These are phyloP conservation scores for Aphrophora alni DNA, from an alignment of 2,888 invertebrate genomes.

Conservation along the genomic window DNA sequence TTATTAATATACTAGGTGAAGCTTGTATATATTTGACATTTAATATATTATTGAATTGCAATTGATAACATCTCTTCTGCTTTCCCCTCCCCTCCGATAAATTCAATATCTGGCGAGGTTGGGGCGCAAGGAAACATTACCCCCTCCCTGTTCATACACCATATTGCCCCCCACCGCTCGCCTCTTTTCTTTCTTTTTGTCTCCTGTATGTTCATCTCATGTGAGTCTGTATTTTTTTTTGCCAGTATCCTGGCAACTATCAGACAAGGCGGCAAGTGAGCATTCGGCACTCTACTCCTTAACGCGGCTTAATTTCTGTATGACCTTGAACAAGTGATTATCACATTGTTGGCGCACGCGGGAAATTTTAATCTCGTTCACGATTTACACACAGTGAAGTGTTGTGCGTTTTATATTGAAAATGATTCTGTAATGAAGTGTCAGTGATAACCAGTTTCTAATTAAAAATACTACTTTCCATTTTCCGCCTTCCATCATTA, in stretches of 20 bases:
- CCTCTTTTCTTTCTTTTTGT: conserved; percentile 47
- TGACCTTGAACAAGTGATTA: conserved; percentile 1
- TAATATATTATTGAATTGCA: conserved; percentile 37
- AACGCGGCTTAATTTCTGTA: conserved; percentile 10
- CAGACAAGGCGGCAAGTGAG: conserved; percentile 16
- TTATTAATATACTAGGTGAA: background rate
- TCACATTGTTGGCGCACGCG: background rate
- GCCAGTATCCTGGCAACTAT: conserved; percentile 51
- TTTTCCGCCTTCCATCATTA: too few species aligned
- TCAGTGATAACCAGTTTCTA: background rate
- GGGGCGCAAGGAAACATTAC: conserved; percentile 43
- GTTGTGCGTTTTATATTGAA: background rate
- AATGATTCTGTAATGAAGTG: background rate
- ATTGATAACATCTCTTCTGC: conserved; percentile 30
- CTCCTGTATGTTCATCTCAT: conserved; percentile 44
- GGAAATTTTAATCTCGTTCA: background rate
- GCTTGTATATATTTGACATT: background rate
- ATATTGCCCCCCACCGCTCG: conserved; percentile 43
- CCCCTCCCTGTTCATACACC: conserved; percentile 44
- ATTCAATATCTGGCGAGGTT: conserved; percentile 46
- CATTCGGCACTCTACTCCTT: conserved; percentile 31
- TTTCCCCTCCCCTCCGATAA: conserved; percentile 46
- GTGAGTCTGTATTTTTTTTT: conserved; percentile 47
- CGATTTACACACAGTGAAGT: conserved; percentile 7
- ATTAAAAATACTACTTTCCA: too few species aligned